Evolutionary conservation across 2,888 invertebrate genomes (phyloP), one percentile per base, ranked within the genome.

Genomic region (Eupithecia dodoneata): DNA sequence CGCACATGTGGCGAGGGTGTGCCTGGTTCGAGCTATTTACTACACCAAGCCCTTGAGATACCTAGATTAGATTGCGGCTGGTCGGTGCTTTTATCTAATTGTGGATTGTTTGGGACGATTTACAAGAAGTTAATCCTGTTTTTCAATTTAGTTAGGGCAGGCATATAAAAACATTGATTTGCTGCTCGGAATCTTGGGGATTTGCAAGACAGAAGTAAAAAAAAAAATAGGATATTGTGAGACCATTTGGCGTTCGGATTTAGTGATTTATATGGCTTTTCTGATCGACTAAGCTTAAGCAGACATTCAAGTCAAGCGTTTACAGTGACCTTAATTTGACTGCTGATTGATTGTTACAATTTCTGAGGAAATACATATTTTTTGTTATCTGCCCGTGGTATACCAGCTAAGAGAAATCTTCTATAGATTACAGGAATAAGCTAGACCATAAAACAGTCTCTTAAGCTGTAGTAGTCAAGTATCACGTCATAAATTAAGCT

Each of bases 1-100:
- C 55, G 74, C 76, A 74, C 76, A 76, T 76, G 72, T 72, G 78
- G 47, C 74, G 71, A 65, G 70, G 76, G 76, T 69, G 76, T 78
- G 75, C 67, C 75, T 12, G 42, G 2, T 66, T 15, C 15, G 13
- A 41, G 15, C 66, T 18, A 9, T 59, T 59, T 59, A 59, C 55
- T 9, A 30, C 12, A 9, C 66, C 41, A 9, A 18, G 6, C 42
- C 65, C 13, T 42, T 15, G 42, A 7, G 42, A 6, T 42, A 66
- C 30, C 63, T 63, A 30, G 63, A 63, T 63, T 30, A 63, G 63
- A 63, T 63, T 30, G 10, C 18, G 4, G 30, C 30, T 18, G 18
- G 18, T 12, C 4, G 63, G 63, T 63, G 63, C 30, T 63, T 63
- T 30, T 3, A 63, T 63, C 63, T 63, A 10, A 59, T 9, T 59